These are phyloP conservation scores for Epizoanthus fatuus DNA, from an alignment of 92 coral and sea anemone species.

Conservation along the genomic window DNA sequence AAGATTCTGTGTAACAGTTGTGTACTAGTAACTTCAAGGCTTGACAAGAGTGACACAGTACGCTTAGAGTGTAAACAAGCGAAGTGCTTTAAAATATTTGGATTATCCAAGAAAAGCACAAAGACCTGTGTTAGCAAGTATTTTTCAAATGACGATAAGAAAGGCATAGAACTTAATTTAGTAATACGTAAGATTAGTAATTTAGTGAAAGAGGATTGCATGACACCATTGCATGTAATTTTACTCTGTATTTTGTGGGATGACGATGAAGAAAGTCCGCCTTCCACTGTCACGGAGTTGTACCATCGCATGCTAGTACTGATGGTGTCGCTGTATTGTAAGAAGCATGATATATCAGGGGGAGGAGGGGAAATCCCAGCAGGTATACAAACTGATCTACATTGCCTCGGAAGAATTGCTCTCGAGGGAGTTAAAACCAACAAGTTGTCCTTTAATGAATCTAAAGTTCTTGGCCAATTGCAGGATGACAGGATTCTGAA, in stretches of 20 bases:
- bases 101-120: neutral
- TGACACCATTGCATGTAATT: neutral
- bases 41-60: neutral
- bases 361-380: neutral
- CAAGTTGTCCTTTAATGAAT: neutral
- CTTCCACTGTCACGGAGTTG: neutral
- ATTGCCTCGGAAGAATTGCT: neutral
- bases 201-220: neutral
- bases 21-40: neutral
- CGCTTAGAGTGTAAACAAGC: neutral
- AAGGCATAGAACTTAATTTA: neutral
- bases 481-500: neutral
- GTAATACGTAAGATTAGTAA: neutral
- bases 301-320: neutral
- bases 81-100: neutral
- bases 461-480: neutral
- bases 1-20: neutral
- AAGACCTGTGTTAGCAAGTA: neutral
- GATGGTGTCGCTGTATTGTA: neutral
- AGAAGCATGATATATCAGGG: neutral
- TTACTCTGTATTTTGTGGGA: neutral
- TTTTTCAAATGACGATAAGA: neutral
- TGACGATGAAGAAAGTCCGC: conserved; percentile 4
- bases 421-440: neutral
- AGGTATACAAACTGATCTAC: neutral